These are phyloP conservation scores for Clarias fuscus DNA, from an alignment of 2,797 vertebrate species.

Conservation along the genomic window DNA sequence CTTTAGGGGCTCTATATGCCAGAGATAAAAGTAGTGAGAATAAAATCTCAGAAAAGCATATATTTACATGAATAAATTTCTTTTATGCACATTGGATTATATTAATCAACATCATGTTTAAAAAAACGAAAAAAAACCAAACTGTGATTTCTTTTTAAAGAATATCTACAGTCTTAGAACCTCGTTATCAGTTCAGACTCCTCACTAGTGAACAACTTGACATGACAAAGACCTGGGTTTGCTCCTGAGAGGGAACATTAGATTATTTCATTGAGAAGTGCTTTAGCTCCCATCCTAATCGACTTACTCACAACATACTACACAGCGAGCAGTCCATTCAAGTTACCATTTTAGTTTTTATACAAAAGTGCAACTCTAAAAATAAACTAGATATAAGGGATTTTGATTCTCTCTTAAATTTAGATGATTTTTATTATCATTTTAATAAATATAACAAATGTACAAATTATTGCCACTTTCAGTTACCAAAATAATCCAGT, in stretches of 20 bases:
- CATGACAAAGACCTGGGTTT: conserved; percentile 59
- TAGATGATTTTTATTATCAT: conserved; percentile 19
- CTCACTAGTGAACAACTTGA: conserved; percentile 45
- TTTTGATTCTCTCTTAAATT: conserved; percentile 43
- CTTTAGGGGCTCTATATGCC: neutral
- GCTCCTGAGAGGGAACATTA: conserved; percentile 54
- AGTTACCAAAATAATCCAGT: conserved; percentile 44
- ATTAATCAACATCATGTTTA: conserved; percentile 29
- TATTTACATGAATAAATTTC: conserved; percentile 69
- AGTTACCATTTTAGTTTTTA: conserved; percentile 36
- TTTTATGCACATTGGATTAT: conserved; percentile 34
- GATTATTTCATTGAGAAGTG: conserved; percentile 45
- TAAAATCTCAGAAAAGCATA: conserved; percentile 58
- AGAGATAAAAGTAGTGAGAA: conserved; percentile 54
- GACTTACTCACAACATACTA: conserved; percentile 30
- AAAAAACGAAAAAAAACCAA: conserved; percentile 29
- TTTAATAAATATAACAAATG: conserved; percentile 56
- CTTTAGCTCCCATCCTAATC: conserved; percentile 34
- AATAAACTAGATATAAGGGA: conserved; percentile 45
- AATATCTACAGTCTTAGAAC: conserved; percentile 59
- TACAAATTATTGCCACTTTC: conserved; percentile 59
- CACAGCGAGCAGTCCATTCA: conserved; percentile 35
- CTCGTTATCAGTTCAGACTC: conserved; percentile 57
- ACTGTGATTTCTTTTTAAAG: conserved; percentile 8
- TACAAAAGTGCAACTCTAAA: conserved; percentile 55